Base-by-base conservation (phyloP, 2,888 invertebrate genomes). In the Cephus nigrinus region DNA sequence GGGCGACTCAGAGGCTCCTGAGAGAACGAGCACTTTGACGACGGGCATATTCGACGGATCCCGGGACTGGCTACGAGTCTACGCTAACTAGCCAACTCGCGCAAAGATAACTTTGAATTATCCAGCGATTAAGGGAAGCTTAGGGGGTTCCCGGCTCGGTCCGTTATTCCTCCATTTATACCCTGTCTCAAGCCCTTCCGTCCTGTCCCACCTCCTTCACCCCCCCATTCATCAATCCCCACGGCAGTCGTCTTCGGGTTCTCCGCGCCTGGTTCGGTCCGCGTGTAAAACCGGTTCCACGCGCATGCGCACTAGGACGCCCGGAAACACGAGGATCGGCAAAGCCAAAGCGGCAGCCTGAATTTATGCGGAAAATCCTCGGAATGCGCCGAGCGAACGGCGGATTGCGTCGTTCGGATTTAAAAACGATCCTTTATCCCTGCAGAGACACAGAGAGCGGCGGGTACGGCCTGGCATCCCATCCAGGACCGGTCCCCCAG, bases 341-440 rank as follows among this genome's bases (percentile, higher is more conserved):
- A 40, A 15, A 40, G 40, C 15, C 15, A 40, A 40, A 3, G 36
- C 74, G 35, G 55, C 33, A 69, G 73, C 69, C 80, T 76, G 80
- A 84, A 86, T 84, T 85, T 83, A 84, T 84, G 82, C 82, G 81
- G 82, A 79, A 84, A 84, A 85, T 86, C 79, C 84, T 80, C 79
- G 84, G 84, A 85, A 86, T 86, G 78, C 76, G 76, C 73, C 81
- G 77, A 69, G 74, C 74, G 79, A 82, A 75, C 78, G 69, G 75
- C 69, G 77, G 75, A 79, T 82, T 72, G 78, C 73, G 80, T 73
- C 69, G 72, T 34, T 75, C 73, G 75, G 81, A 81, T 79, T 79
- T 79, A 76, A 77, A 81, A 80, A 80, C 80, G 82, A 79, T 79
- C 71, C 68, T 81, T 81, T 74, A 79, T 71, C 76, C 76, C 75